A percentile compares a stretch with the other conserved stretches of the same genome.
Conservation (phyloP, 2,888 invertebrate species). For the Catocala nupta region DNA sequence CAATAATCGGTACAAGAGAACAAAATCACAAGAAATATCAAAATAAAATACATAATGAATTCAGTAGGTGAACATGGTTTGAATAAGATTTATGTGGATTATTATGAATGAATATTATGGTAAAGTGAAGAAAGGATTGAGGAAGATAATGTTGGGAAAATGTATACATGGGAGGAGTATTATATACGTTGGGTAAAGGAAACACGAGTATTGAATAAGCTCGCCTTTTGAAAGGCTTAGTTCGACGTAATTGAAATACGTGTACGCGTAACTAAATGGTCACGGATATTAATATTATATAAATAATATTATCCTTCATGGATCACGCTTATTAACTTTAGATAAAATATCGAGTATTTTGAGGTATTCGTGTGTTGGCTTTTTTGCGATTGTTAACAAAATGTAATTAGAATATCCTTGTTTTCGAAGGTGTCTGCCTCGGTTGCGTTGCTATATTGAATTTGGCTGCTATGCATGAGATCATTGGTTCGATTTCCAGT, state of each 20-base stretch:
- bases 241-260: constrained; percentile 40
- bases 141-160: constrained; percentile 32
- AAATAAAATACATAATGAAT: not conserved
- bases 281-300: constrained; percentile 3
- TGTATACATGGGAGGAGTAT: constrained; percentile 17
- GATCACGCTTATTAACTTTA: too few relatives aligned
- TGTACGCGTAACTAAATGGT: constrained; percentile 6
- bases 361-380: not conserved
- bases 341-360: too few relatives aligned
- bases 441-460: too few relatives aligned
- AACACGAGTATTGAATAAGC: constrained; percentile 36
- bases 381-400: not conserved
- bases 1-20: too few relatives aligned
- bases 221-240: constrained; percentile 30
- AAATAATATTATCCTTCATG: too few relatives aligned
- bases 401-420: too few relatives aligned
- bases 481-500: too few relatives aligned
- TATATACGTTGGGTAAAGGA: constrained; percentile 24
- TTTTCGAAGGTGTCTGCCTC: too few relatives aligned
- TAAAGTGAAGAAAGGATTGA: constrained; percentile 26
- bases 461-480: too few relatives aligned
- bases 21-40: too few relatives aligned
- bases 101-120: constrained; percentile 27
- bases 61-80: not conserved
- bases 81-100: constrained; percentile 25